A percentile compares a stretch with the other conserved stretches of the same genome.
These are phyloP conservation scores for Platalea minor DNA, from an alignment of 2,797 vertebrate species.

Conservation along the genomic window DNA sequence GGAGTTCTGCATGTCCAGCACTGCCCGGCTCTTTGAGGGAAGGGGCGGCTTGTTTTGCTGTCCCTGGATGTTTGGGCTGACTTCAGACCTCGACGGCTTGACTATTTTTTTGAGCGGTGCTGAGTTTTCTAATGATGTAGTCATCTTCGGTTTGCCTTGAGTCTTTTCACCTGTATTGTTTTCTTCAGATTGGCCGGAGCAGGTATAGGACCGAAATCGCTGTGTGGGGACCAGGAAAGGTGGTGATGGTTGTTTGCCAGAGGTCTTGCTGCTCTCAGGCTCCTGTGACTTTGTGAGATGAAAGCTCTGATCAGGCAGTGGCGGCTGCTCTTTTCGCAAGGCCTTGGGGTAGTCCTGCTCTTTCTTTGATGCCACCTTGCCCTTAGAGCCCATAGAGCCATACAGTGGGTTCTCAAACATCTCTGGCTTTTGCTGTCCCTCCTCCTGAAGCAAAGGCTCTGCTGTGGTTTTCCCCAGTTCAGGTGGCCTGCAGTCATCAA, in stretches of 20 bases:
- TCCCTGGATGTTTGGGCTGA: constrained; percentile 31
- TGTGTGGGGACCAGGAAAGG: constrained; percentile 81
- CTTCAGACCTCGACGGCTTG: constrained; percentile 84
- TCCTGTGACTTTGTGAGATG: constrained; percentile 75
- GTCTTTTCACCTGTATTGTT: constrained; percentile 67
- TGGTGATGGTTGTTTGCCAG: constrained; percentile 44
- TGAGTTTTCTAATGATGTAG: neutral
- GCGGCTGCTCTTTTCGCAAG: constrained; percentile 74
- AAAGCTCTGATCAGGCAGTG: constrained; percentile 70
- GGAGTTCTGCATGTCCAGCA: constrained; percentile 76
- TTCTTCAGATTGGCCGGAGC: constrained; percentile 68
- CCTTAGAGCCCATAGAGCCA: constrained; percentile 77
- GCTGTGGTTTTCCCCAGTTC: constrained; percentile 50
- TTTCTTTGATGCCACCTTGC: constrained; percentile 67
- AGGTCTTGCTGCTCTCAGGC: constrained; percentile 65
- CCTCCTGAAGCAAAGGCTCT: constrained; percentile 70
- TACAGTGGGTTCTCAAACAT: constrained; percentile 99
- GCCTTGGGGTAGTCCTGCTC: constrained; percentile 77
- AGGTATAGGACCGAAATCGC: constrained; percentile 86
- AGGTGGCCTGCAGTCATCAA: constrained; percentile 22
- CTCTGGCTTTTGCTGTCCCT: constrained; percentile 74
- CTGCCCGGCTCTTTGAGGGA: constrained; percentile 82
- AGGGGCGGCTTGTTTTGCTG: constrained; percentile 81
- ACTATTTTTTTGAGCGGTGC: constrained; percentile 80
- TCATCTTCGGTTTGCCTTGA: constrained; percentile 69